Percentiles rank a stretch among this genome's conserved stretches.
These are phyloP conservation scores for Ostrea edulis DNA, from an alignment of 1,140 invertebrate species.

Conservation along the genomic window DNA sequence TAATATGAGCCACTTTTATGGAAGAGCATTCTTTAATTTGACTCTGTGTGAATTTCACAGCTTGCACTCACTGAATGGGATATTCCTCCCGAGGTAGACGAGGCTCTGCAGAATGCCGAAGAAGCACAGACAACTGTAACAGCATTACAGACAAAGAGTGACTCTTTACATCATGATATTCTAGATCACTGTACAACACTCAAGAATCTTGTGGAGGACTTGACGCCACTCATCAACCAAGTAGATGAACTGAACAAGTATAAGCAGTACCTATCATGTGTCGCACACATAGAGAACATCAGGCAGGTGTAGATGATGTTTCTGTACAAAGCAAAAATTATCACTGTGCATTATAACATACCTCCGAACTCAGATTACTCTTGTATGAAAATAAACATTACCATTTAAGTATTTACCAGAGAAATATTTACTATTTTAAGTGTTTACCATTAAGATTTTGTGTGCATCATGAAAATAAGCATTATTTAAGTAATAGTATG, in stretches of 20 bases:
- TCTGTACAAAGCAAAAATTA: slow-evolving; percentile 5
- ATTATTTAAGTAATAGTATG: too few species aligned
- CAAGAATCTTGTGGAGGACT: slow-evolving; percentile 79
- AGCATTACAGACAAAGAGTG: slow-evolving; percentile 79
- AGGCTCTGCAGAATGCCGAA: slow-evolving; percentile 82
- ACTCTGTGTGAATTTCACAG: slow-evolving; percentile 75
- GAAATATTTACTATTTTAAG: too few species aligned
- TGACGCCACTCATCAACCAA: slow-evolving; percentile 81
- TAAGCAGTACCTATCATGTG: slow-evolving; percentile 83
- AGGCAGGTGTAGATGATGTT: slow-evolving; percentile 24
- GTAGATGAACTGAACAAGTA: slow-evolving; percentile 84
- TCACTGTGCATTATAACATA: not conserved
- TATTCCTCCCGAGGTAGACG: slow-evolving; percentile 83
- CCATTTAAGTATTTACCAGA: too few species aligned
- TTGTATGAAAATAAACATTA: too few species aligned
- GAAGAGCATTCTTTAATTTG: not conserved
- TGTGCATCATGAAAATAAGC: too few species aligned
- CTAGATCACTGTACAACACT: slow-evolving; percentile 79
- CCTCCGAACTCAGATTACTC: not conserved
- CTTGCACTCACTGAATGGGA: slow-evolving; percentile 83
- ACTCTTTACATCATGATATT: slow-evolving; percentile 80
- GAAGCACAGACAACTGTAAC: slow-evolving; percentile 81
- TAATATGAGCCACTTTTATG: too few species aligned
- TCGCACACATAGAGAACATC: slow-evolving; percentile 82
- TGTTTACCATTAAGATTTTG: too few species aligned